Evolutionary conservation across 2,888 invertebrate genomes (phyloP).

Genomic region (Lithophane semibrunnea): DNA sequence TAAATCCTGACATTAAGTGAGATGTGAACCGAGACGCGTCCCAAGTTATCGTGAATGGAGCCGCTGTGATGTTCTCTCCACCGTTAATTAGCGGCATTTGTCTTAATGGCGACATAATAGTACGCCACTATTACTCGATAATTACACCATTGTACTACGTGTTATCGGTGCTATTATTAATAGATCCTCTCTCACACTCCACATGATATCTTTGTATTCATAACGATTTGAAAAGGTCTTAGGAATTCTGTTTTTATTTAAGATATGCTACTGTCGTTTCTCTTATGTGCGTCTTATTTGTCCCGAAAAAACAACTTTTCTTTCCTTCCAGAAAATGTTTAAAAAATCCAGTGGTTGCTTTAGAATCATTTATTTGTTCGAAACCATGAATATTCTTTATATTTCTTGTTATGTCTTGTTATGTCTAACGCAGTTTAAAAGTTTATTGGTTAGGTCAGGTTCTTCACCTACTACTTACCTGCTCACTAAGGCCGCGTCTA

Average conservation of each 20-base stretch:
- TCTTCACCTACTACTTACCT: no score
- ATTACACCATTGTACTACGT: constrained; percentile 46
- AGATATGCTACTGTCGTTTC: not conserved
- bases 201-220: not conserved
- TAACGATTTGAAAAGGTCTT: not conserved
- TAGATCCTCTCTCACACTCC: constrained; percentile 2
- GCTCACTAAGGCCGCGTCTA: not conserved
- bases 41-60: constrained; percentile 42
- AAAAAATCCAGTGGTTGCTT: not conserved
- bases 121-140: constrained; percentile 43
- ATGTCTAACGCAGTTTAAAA: no score
- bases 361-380: not conserved
- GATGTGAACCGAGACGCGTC: constrained; percentile 20
- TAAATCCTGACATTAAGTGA: constrained; percentile 41
- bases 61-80: constrained; percentile 30
- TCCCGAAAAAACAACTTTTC: not conserved
- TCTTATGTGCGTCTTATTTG: not conserved
- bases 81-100: constrained; percentile 58
- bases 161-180: constrained; percentile 12
- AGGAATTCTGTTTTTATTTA: not conserved
- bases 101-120: constrained; percentile 47
- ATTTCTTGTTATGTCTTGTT: no score
- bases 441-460: no score
- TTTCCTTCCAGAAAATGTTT: not conserved
- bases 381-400: no score